phyloP scores from a whole-genome alignment of 2,797 vertebrate genomes.

The Salmo trutta region DNA sequence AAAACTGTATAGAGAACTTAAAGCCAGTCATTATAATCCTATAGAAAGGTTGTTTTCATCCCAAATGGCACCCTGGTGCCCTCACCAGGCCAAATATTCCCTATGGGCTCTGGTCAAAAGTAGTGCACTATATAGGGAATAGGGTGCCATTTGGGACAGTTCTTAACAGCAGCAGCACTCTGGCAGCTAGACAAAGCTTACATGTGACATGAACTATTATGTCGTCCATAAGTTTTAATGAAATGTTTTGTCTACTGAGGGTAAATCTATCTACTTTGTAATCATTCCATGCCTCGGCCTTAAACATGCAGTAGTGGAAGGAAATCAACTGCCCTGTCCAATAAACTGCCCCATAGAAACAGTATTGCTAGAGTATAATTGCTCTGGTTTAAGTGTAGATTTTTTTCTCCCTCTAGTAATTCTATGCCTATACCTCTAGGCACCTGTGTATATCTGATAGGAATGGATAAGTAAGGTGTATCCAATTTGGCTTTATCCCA shows the following conservation, averaged over 20 bases:
- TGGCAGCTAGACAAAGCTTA: slow-evolving; percentile 99
- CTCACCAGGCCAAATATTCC: not conserved
- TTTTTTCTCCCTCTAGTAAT: no score
- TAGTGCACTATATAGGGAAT: slow-evolving; percentile 72
- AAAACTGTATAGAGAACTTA: slow-evolving; percentile 58
- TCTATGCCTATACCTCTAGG: no score
- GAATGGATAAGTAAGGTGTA: not conserved
- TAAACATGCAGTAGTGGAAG: slow-evolving; percentile 92
- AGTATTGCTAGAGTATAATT: no score
- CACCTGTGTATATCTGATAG: not conserved
- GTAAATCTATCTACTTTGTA: slow-evolving; percentile 89
- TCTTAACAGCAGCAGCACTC: slow-evolving; percentile 82
- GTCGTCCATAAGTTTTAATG: slow-evolving; percentile 94
- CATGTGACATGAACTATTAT: slow-evolving; percentile 91
- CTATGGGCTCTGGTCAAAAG: slow-evolving; percentile 61
- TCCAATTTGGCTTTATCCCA: not conserved
- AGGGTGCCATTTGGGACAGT: not conserved
- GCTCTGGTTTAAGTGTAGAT: no score
- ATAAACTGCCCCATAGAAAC: not conserved
- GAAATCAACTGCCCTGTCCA: not conserved
- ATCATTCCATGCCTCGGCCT: slow-evolving; percentile 99
- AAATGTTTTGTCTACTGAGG: slow-evolving; percentile 96
- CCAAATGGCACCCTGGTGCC: not conserved
- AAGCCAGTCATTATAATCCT: slow-evolving; percentile 80
- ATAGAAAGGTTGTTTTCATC: slow-evolving; percentile 71